Evolutionary conservation across 2,888 invertebrate genomes (phyloP).

Genomic region (Sminthurides aquaticus): DNA sequence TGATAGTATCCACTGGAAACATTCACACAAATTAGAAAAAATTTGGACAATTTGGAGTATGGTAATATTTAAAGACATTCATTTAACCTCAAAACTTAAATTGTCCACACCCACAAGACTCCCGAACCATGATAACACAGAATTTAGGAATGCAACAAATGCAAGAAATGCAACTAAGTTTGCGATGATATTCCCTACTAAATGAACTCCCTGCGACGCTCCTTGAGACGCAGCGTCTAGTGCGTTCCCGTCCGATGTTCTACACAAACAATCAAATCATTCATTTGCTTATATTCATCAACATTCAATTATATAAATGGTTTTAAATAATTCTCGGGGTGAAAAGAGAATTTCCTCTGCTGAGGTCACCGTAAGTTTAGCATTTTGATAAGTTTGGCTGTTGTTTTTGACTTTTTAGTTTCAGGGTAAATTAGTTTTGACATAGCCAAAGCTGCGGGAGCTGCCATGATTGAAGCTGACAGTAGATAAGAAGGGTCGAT

Average conservation of each 20-base stretch:
- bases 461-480: constrained; percentile 92
- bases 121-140: constrained; percentile 72
- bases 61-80: too few relatives aligned
- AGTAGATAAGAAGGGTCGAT: constrained; percentile 82
- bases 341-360: too few relatives aligned
- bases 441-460: constrained; percentile 83
- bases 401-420: constrained; percentile 68
- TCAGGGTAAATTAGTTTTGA: constrained; percentile 90
- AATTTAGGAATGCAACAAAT: constrained; percentile 75
- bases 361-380: constrained; percentile 19
- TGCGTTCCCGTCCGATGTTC: constrained; percentile 63
- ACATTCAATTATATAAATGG: too few relatives aligned
- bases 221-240: constrained; percentile 89
- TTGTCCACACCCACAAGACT: constrained; percentile 61
- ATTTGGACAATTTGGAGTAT: too few relatives aligned
- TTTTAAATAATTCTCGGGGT: too few relatives aligned
- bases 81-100: constrained; percentile 52
- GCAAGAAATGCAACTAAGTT: constrained; percentile 65
- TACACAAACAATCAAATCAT: too few relatives aligned
- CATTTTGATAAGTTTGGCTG: constrained; percentile 63
- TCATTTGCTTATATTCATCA: too few relatives aligned
- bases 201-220: constrained; percentile 67
- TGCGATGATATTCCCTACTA: constrained; percentile 79
- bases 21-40: too few relatives aligned
- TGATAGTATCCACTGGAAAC: constrained; percentile 69